Conservation (phyloP, 1,140 invertebrate species). For the Himalopsyche phryganea region DNA sequence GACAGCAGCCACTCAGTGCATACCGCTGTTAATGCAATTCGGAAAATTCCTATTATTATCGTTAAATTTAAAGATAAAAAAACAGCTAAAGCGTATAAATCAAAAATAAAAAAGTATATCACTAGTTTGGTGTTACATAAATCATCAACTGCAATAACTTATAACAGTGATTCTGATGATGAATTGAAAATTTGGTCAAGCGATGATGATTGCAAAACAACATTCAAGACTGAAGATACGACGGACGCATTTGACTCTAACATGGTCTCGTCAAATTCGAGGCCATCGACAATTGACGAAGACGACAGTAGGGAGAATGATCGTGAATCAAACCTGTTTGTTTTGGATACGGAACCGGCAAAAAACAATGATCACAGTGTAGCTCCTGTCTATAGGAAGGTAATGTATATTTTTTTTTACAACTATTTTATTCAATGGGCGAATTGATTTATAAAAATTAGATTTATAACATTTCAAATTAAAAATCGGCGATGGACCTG, state of each 20-base stretch:
- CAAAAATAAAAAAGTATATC: slow-evolving; percentile 44
- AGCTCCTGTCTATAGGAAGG: slow-evolving; percentile 45
- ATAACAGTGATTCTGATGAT: slow-evolving; percentile 41
- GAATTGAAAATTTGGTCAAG: slow-evolving; percentile 48
- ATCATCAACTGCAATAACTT: slow-evolving; percentile 28
- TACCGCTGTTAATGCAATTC: slow-evolving; percentile 15
- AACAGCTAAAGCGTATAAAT: slow-evolving; percentile 40
- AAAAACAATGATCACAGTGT: slow-evolving; percentile 29
- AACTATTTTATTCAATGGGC: too few species aligned
- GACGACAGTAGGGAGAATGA: slow-evolving; percentile 27
- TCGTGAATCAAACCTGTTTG: slow-evolving; percentile 37
- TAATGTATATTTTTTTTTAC: slow-evolving; percentile 21
- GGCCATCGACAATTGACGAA: not conserved
- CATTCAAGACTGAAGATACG: slow-evolving; percentile 12
- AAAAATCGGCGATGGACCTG: too few species aligned
- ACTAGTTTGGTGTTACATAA: slow-evolving; percentile 36
- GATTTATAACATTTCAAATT: too few species aligned
- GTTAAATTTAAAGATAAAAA: slow-evolving; percentile 43
- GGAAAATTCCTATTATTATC: slow-evolving; percentile 42
- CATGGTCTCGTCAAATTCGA: too few species aligned
- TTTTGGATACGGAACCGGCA: slow-evolving; percentile 46
- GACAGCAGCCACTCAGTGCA: slow-evolving; percentile 13
- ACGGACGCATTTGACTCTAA: slow-evolving; percentile 11
- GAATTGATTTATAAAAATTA: too few species aligned
- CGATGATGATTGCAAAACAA: slow-evolving; percentile 32